Evolutionary conservation across 2,113 vertebrate genomes (phyloP).

Genomic region (Xyrauchen texanus): DNA sequence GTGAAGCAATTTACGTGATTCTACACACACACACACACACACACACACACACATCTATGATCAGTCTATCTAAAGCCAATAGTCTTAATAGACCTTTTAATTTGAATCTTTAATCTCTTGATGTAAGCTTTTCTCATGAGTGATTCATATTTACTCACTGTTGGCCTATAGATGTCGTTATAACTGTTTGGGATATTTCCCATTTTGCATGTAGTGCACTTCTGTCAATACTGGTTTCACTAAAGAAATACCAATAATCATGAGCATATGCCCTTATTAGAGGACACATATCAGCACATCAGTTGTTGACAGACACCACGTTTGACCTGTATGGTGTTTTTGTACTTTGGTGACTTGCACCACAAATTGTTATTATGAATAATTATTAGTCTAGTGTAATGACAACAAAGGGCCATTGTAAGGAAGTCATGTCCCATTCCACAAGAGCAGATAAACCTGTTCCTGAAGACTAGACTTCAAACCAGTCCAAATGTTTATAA

Average conservation of each 20-base stretch:
- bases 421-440: background rate
- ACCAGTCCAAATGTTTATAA: conserved; percentile 3
- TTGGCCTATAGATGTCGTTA: background rate
- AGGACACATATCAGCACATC: no score
- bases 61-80: no score
- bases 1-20: conserved; percentile 3
- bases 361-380: background rate
- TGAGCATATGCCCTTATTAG: no score
- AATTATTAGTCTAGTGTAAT: background rate
- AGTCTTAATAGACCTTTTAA: background rate
- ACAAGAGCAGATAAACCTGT: background rate
- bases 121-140: background rate
- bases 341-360: background rate
- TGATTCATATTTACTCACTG: no score
- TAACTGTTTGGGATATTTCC: background rate
- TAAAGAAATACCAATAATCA: no score
- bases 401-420: no score
- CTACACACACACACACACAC: no score
- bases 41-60: no score
- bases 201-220: no score
- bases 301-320: background rate
- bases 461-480: no score
- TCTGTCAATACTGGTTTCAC: no score
- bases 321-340: background rate
- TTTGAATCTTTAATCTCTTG: background rate